Base-by-base conservation (phyloP, 1,140 invertebrate genomes). In the Chrysopa pallens region DNA sequence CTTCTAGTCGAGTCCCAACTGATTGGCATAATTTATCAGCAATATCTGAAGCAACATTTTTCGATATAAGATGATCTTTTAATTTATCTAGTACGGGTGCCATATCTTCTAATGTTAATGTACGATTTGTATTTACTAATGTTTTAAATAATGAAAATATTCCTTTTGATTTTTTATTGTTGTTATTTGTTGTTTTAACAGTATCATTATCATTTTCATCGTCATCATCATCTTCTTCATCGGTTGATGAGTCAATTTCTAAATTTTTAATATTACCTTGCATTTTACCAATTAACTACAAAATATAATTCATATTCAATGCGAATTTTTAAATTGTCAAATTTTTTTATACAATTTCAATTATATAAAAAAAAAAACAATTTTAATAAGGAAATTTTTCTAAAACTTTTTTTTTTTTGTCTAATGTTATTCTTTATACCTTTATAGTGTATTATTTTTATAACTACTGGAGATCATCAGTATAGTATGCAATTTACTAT, bases 1-100 rank as follows among this genome's bases (percentile, higher is more conserved):
- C 96, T 57, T 94, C 86, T 7, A 99, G 66, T 58, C 96, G 95
- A 0, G 70, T 68, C 7, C 84, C 78, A 8, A 98, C 92, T 5
- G 92, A 96, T 39, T 97, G 86, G 59, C 95, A 98, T 8, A 99
- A 66, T 57, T 96, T 95, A 12, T 72, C 68, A 7, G 95, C 78
- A 51, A 99, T 97, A 50, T 99, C 95, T 0, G 89, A 65, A 27
- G 96, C 96, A 2, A 99, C 96, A 65, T 99, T 99, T 62, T 99
- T 98, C 0, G 73, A 70, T 50, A 98, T 97, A 23, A 99, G 69
- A 63, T 96, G 93, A 60, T 98, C 94, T 46, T 84, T 84, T 66
- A 99, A 72, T 63, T 98, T 96, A 38, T 97, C 92, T 45, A 99
- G 62, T 31, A 80, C 81, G 0, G 93, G 85, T 46, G 75, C 64